Percentiles rank a stretch among this genome's conserved stretches.
Evolutionary conservation across 2,113 vertebrate genomes (phyloP).

Genomic region (Paradisaea rubra): DNA sequence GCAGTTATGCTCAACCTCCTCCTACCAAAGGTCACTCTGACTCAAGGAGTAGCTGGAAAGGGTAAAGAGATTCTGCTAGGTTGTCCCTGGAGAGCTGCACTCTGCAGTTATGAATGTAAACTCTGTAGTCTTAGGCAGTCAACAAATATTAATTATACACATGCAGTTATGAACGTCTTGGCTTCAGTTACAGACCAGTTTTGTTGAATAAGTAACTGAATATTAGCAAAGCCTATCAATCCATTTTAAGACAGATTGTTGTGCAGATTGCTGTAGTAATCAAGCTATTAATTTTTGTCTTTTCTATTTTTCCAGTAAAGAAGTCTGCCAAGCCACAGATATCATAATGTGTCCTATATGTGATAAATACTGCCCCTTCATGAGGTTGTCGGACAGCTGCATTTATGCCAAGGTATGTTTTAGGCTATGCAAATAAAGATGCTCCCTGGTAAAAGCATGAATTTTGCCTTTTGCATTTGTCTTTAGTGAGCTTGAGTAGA

Average conservation of each 20-base stretch:
- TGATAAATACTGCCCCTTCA: constrained; percentile 94
- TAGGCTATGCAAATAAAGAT: background rate
- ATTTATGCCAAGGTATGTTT: constrained; percentile 83
- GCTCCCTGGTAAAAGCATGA: background rate
- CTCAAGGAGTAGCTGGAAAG: background rate
- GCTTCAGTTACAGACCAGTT: background rate
- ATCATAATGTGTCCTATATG: constrained; percentile 97
- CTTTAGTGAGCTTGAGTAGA: background rate
- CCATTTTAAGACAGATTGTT: background rate
- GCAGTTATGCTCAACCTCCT: background rate
- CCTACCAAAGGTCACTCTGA: background rate
- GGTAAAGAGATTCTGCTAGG: background rate
- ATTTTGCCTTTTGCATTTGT: background rate
- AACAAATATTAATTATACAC: background rate
- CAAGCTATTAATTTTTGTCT: background rate
- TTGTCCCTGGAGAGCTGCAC: background rate
- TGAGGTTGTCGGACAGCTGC: constrained; percentile 92
- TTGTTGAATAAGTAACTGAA: background rate
- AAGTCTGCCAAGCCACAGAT: constrained; percentile 91
- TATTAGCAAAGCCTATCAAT: background rate
- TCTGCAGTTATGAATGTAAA: background rate
- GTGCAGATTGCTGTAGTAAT: background rate
- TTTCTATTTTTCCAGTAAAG: constrained; percentile 83
- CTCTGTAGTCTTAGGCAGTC: background rate
- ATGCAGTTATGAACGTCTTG: background rate